Percentiles rank a stretch among this genome's conserved stretches.
Evolutionary conservation across 2,113 vertebrate species (phyloP).

Genomic region (Taxidea taxus): DNA sequence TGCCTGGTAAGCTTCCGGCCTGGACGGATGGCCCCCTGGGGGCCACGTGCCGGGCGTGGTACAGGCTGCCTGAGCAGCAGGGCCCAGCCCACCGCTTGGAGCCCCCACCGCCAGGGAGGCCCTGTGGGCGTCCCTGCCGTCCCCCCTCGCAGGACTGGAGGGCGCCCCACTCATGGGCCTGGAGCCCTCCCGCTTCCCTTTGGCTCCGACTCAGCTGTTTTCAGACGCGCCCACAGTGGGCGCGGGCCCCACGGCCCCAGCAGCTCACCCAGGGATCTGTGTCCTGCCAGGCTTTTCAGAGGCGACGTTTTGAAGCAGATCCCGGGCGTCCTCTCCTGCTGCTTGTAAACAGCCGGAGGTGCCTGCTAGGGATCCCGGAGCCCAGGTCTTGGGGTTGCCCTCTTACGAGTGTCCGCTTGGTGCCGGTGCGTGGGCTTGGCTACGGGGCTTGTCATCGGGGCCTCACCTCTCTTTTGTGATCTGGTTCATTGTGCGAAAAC

Average conservation of each 20-base stretch:
- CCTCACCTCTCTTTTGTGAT: background rate
- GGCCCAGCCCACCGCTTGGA: background rate
- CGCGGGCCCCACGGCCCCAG: background rate
- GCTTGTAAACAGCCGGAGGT: background rate
- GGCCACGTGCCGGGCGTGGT: fast-evolving
- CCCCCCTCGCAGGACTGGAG: background rate
- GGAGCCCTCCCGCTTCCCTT: background rate
- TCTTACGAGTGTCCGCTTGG: background rate
- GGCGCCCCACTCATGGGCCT: background rate
- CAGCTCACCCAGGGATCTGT: background rate
- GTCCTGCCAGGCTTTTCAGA: background rate
- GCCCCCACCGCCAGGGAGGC: background rate
- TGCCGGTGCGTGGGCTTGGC: fast-evolving
- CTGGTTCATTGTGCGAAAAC: background rate
- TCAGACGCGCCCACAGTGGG: fast-evolving
- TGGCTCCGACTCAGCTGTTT: fast-evolving
- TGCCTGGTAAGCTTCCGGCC: background rate
- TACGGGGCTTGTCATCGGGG: background rate
- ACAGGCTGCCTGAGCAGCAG: background rate
- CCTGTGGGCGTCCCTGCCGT: background rate
- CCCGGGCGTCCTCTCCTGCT: background rate
- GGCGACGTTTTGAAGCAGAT: background rate
- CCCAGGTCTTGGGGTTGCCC: background rate
- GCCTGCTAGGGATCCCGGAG: background rate
- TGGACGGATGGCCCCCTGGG: fast-evolving